These are phyloP conservation scores for Mesochorus sp. DNA, from an alignment of 2,888 invertebrate genomes.

Conservation along the genomic window DNA sequence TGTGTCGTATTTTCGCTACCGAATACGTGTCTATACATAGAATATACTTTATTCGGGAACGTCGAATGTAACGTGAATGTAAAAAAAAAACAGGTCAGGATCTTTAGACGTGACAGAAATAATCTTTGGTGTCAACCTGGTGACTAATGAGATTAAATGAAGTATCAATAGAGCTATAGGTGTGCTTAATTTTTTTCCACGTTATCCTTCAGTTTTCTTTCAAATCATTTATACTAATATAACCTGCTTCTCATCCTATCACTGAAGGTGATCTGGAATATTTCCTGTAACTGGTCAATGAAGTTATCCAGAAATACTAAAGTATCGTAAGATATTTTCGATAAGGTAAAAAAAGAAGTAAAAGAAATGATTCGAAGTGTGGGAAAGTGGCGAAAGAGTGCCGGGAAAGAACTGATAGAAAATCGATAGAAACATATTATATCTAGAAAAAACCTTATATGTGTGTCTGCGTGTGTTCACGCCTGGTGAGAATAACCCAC, in stretches of 20 bases:
- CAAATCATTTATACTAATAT: not conserved
- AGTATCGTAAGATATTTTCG: constrained; percentile 55
- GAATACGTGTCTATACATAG: constrained; percentile 18
- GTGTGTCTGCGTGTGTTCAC: not conserved
- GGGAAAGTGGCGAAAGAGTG: constrained; percentile 25
- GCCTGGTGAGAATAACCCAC: constrained; percentile 35
- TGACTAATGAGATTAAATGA: not conserved
- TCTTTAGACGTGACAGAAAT: constrained; percentile 30
- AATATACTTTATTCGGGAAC: not conserved
- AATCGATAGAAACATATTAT: constrained; percentile 63
- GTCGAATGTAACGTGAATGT: constrained; percentile 23
- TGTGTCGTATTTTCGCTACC: constrained; percentile 24
- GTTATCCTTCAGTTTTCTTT: not conserved
- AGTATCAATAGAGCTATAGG: too few relatives aligned
- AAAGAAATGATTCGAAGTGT: constrained; percentile 41
- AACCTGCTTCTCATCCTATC: constrained; percentile 7
- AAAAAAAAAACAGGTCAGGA: constrained; percentile 27
- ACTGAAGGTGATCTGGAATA: constrained; percentile 8
- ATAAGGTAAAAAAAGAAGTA: constrained; percentile 8
- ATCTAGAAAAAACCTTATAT: constrained; percentile 44
- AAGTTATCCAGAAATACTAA: constrained; percentile 50
- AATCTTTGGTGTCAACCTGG: not conserved
- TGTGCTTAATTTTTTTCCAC: too few relatives aligned
- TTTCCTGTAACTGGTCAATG: constrained; percentile 48
- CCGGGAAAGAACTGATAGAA: constrained; percentile 59